A percentile compares a stretch with the other conserved stretches of the same genome.
Conservation (phyloP, 2,888 invertebrate genomes). For the Drosophila affinis region DNA sequence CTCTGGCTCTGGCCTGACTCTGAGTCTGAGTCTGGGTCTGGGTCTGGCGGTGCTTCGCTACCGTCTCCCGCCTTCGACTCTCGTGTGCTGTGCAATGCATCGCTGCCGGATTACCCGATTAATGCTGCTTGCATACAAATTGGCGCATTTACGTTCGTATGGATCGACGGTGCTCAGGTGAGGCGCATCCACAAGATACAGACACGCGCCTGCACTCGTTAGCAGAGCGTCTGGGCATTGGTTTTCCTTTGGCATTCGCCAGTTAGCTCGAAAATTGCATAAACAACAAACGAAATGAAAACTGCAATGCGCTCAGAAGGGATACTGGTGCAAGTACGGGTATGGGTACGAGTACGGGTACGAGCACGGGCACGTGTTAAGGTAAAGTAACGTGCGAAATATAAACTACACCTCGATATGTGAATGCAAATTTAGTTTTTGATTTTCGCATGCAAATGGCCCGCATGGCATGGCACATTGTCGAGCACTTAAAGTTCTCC, state of each 20-base stretch:
- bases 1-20: constrained; percentile 1
- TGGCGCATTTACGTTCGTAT: constrained; percentile 69
- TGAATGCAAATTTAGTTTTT: constrained; percentile 62
- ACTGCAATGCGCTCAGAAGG: constrained; percentile 6
- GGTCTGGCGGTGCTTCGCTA: constrained; percentile 4
- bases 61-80: not conserved
- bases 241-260: constrained; percentile 58
- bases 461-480: constrained; percentile 17
- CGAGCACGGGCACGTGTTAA: too few species aligned
- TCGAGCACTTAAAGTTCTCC: constrained; percentile 29
- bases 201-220: constrained; percentile 70
- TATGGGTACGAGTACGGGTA: not conserved
- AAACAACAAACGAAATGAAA: constrained; percentile 71
- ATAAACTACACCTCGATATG: constrained; percentile 71
- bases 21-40: not conserved
- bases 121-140: constrained; percentile 77
- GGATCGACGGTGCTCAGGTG: constrained; percentile 33
- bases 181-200: constrained; percentile 63
- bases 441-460: constrained; percentile 41
- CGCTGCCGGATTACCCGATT: constrained; percentile 77
- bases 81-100: constrained; percentile 64
- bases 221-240: constrained; percentile 47
- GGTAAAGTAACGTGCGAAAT: constrained; percentile 55
- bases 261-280: constrained; percentile 66
- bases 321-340: constrained; percentile 3